phyloP scores from a whole-genome alignment of 2,113 vertebrate species.

The Cyrtonyx montezumae region DNA sequence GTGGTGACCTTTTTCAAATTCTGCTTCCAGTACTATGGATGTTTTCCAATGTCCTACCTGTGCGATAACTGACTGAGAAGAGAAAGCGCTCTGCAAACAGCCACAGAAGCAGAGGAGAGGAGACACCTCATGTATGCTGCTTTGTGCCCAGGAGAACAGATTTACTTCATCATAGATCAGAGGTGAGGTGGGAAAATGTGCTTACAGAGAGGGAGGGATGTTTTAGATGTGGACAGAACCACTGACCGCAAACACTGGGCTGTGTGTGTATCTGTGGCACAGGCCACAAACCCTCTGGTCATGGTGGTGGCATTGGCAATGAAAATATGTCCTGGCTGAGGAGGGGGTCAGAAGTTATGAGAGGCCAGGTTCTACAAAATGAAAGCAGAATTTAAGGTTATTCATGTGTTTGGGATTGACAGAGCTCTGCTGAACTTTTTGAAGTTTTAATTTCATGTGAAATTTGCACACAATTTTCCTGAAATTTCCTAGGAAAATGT shows the following conservation, averaged over 20 bases:
- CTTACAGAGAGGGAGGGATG: background rate
- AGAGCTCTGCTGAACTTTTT: background rate
- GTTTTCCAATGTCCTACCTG: background rate
- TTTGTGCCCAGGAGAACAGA: background rate
- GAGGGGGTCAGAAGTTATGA: background rate
- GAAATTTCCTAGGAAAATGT: background rate
- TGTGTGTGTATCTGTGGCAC: background rate
- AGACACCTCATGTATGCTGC: background rate
- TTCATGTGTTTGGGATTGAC: background rate
- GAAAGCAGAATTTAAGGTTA: background rate
- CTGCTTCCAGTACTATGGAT: background rate
- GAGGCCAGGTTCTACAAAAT: background rate
- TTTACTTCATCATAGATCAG: fast-evolving
- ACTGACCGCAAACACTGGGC: no score
- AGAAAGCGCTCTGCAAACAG: background rate
- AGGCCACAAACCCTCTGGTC: background rate
- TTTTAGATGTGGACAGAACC: background rate
- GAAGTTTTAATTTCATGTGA: background rate
- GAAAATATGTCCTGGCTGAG: background rate
- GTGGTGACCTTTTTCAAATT: background rate
- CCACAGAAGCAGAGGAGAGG: no score
- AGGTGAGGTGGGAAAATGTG: background rate
- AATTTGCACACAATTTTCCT: background rate
- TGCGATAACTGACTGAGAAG: background rate
- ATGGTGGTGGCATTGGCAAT: background rate